These are phyloP conservation scores for Pluvianellus socialis DNA, from an alignment of 2,113 vertebrate genomes.

Conservation along the genomic window DNA sequence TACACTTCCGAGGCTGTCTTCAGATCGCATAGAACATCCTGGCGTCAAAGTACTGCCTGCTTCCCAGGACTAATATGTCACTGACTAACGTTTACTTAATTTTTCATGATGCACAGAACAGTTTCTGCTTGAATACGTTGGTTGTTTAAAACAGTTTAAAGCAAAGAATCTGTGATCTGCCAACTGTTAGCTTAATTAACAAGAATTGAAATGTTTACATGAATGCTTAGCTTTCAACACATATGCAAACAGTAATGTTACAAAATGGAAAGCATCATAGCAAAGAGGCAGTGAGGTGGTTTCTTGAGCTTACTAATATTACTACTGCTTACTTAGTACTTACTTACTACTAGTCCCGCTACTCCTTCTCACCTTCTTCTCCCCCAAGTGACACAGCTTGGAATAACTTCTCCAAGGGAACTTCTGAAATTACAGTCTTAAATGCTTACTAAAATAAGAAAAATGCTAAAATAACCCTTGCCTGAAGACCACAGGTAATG, in stretches of 20 bases:
- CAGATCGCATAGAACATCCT: rapidly evolving
- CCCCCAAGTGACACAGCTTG: not conserved
- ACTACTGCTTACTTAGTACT: not conserved
- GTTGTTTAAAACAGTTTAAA: not conserved
- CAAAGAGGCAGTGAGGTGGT: not conserved
- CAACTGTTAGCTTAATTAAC: not conserved
- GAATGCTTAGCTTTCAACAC: not conserved
- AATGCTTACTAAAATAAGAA: not conserved
- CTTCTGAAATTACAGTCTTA: not conserved
- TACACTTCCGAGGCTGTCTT: not conserved
- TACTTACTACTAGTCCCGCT: not conserved
- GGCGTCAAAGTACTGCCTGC: not conserved
- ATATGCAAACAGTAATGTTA: not conserved
- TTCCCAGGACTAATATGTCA: not conserved
- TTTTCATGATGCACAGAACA: not conserved
- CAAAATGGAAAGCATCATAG: not conserved
- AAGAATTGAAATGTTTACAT: not conserved
- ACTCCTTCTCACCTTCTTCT: not conserved
- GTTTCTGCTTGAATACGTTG: not conserved
- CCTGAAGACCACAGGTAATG: not conserved
- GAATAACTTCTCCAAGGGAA: not conserved
- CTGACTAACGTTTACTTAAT: not conserved
- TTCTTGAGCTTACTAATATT: not conserved
- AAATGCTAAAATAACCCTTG: not conserved
- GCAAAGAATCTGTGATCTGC: not conserved